A percentile compares a stretch with the other conserved stretches of the same genome.
phyloP scores from a whole-genome alignment of 2,888 invertebrate genomes.

The Synergus laeviventris region DNA sequence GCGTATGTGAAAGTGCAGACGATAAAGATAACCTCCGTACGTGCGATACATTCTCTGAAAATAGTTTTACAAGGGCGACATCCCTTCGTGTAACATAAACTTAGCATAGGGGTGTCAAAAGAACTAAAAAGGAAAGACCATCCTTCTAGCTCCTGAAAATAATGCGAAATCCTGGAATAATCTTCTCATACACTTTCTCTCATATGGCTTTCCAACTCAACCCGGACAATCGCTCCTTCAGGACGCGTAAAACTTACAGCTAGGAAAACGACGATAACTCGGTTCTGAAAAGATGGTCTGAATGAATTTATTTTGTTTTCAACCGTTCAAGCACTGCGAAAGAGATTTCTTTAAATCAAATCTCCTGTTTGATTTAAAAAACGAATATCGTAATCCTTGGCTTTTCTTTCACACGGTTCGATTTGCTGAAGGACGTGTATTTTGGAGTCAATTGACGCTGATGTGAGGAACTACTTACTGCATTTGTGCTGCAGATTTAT shows the following conservation, averaged over 20 bases:
- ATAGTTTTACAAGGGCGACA: slow-evolving; percentile 76
- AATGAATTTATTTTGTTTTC: slow-evolving; percentile 2
- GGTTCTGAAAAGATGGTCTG: not conserved
- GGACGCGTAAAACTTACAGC: slow-evolving; percentile 65
- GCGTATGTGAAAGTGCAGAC: slow-evolving; percentile 10
- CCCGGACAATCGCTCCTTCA: slow-evolving; percentile 67
- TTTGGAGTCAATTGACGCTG: slow-evolving; percentile 20
- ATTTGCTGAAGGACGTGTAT: not conserved
- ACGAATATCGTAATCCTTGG: not conserved
- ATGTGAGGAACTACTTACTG: slow-evolving; percentile 14
- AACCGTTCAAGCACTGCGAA: not conserved
- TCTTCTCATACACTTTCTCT: slow-evolving; percentile 45
- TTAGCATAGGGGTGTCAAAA: slow-evolving; percentile 59
- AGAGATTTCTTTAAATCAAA: too few relatives aligned
- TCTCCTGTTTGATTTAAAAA: not conserved
- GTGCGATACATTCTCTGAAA: slow-evolving; percentile 73
- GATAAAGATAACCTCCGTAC: slow-evolving; percentile 44
- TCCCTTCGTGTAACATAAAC: slow-evolving; percentile 73
- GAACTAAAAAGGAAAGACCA: slow-evolving; percentile 2
- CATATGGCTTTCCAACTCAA: slow-evolving; percentile 55
- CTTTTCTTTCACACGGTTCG: slow-evolving; percentile 24
- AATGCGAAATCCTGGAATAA: slow-evolving; percentile 65
- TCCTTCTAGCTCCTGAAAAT: slow-evolving; percentile 48
- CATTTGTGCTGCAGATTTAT: slow-evolving; percentile 65
- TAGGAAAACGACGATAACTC: slow-evolving; percentile 44